Conservation (phyloP, 2,113 vertebrate species). For the Phainopepla nitens region DNA sequence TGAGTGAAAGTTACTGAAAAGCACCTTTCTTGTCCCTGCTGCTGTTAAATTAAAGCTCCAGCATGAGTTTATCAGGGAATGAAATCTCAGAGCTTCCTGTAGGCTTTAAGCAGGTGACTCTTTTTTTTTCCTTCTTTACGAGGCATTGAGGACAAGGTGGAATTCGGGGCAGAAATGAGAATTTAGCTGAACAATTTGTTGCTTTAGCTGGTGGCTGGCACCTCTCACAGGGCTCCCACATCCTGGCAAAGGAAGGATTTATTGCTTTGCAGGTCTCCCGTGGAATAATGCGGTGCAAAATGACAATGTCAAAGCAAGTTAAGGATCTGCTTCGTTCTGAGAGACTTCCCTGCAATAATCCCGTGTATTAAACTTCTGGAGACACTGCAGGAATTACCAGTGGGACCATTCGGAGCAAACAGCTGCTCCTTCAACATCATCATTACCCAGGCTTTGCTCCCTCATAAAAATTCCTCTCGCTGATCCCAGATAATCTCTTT, state of each 20-base stretch:
- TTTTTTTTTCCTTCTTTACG: not conserved
- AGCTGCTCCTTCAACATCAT: constrained; percentile 12
- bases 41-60: not conserved
- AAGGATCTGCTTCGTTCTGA: constrained; percentile 3
- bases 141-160: not conserved
- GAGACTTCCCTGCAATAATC: not conserved
- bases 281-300: not conserved
- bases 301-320: not conserved
- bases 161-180: not conserved
- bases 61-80: not conserved
- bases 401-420: not conserved
- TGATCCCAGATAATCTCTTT: not conserved
- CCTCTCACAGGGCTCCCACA: not conserved
- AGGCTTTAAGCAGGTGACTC: not conserved
- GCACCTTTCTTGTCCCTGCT: not conserved
- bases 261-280: not conserved
- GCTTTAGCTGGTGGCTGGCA: not conserved
- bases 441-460: not conserved
- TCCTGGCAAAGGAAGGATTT: not conserved
- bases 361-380: not conserved
- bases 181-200: not conserved
- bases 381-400: not conserved
- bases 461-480: not conserved
- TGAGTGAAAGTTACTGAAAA: not conserved
- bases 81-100: not conserved